Conservation (phyloP, 1,140 invertebrate species). For the Dendroctonus ponderosae region DNA sequence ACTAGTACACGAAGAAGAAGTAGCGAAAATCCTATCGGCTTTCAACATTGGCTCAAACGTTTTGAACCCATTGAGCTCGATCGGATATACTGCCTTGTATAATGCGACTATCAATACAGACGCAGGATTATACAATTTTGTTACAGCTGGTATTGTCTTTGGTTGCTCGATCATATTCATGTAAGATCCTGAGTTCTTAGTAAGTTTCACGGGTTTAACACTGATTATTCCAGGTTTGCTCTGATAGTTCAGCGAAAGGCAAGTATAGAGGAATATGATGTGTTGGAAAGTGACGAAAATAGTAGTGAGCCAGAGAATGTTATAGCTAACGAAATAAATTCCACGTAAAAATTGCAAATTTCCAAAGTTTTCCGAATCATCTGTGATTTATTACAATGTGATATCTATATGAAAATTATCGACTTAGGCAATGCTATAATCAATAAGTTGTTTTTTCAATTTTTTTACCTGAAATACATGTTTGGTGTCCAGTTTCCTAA, state of each 20-base stretch:
- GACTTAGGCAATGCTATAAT: no score
- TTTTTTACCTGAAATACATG: no score
- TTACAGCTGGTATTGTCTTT: constrained; percentile 52
- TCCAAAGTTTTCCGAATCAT: no score
- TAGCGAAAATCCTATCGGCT: constrained; percentile 56
- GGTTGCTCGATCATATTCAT: constrained; percentile 52
- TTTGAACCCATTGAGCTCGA: constrained; percentile 58
- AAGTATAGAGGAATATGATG: neutral
- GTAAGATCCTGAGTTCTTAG: constrained; percentile 47
- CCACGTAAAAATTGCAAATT: no score
- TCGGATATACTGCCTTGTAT: constrained; percentile 64
- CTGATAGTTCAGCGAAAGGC: neutral
- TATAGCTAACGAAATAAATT: neutral
- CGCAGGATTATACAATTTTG: constrained; percentile 58
- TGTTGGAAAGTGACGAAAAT: neutral
- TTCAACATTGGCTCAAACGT: constrained; percentile 55
- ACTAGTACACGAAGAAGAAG: constrained; percentile 62
- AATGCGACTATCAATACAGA: constrained; percentile 54
- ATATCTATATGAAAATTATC: no score
- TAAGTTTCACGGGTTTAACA: no score
- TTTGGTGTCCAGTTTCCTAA: no score
- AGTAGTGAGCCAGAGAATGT: neutral
- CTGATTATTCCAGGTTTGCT: neutral
- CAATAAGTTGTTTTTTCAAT: no score
- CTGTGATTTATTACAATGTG: no score